phyloP scores from a whole-genome alignment of 2,113 vertebrate species.

The Mus pahari region DNA sequence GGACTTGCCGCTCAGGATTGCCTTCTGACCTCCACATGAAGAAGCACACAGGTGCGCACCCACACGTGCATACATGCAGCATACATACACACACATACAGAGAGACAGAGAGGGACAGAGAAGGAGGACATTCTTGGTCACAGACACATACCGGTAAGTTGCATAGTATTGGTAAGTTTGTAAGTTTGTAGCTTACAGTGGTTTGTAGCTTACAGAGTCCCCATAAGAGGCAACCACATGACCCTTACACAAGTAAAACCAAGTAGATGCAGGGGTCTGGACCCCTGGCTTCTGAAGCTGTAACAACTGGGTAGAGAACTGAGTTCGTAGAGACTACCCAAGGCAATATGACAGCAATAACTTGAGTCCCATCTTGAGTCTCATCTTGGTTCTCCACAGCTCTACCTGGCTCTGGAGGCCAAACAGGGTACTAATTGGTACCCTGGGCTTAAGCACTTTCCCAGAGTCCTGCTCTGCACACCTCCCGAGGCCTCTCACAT shows the following conservation, averaged over 20 bases:
- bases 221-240: accelerated
- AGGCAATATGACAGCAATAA: background rate
- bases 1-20: too few relatives aligned
- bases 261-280: background rate
- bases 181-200: background rate
- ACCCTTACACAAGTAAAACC: background rate
- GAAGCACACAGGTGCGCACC: background rate
- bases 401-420: conserved; percentile 31
- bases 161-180: background rate
- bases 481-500: background rate
- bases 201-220: background rate
- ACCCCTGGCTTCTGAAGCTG: background rate
- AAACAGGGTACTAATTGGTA: conserved; percentile 61
- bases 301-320: accelerated
- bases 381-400: background rate
- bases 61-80: background rate
- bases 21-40: background rate
- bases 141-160: accelerated
- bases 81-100: background rate
- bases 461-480: conserved; percentile 35
- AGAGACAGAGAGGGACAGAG: background rate
- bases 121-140: background rate
- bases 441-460: conserved; percentile 73
- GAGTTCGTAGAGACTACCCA: background rate
- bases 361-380: background rate